Conservation (phyloP, 2,797 vertebrate species). For the Stomatorhinus walkeri region DNA sequence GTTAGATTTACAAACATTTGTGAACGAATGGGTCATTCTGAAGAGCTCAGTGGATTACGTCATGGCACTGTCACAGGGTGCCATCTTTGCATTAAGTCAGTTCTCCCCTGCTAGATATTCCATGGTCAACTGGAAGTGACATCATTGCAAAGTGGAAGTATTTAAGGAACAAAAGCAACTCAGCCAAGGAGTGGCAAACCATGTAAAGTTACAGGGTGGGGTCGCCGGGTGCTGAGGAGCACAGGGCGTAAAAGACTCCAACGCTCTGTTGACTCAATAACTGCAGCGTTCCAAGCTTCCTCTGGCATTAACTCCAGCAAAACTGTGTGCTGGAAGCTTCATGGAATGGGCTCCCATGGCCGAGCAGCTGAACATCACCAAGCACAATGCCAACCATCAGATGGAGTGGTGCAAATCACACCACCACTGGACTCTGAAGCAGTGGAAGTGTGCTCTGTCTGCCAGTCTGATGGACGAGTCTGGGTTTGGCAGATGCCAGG, state of each 20-base stretch:
- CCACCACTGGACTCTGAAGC: background rate
- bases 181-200: background rate
- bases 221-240: background rate
- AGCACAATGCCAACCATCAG: background rate
- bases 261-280: background rate
- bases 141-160: background rate
- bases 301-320: background rate
- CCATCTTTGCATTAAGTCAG: background rate
- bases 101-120: background rate
- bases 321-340: background rate
- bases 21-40: background rate
- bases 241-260: background rate
- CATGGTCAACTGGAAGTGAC: background rate
- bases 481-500: background rate
- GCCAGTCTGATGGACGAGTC: background rate
- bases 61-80: background rate
- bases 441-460: background rate
- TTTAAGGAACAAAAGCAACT: background rate
- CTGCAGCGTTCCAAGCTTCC: background rate
- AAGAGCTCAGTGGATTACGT: background rate
- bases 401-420: background rate
- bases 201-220: background rate
- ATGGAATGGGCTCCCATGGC: background rate
- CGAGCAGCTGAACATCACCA: background rate
- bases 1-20: background rate